Base-by-base conservation (phyloP, 2,888 invertebrate genomes). In the Rhynchonema sp. region DNA sequence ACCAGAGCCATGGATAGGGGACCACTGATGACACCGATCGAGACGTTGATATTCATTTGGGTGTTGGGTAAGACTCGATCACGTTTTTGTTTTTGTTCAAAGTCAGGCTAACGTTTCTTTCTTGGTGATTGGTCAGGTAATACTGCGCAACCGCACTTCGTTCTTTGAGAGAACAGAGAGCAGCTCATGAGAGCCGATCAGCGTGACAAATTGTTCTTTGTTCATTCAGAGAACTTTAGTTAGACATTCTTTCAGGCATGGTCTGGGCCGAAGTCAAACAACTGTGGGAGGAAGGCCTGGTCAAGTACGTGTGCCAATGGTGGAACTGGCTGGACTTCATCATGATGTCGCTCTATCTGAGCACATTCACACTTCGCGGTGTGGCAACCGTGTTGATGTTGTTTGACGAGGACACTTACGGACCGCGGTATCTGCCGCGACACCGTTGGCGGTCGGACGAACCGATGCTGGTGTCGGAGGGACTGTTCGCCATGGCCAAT, bases 261-360 rank as follows among this genome's bases (percentile, higher is more conserved):
- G 74, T 79, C 30, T 79, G 79, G 79, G 75, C 77, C 1, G 79
- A 79, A 64, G 78, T 79, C 67, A 79, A 79, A 65, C 79, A 79
- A 67, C 68, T 79, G n/a, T 79, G 79, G 79, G 79, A 79, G 60
- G 79, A 79, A 66, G 79, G 79, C 1, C 68, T 78, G 58, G 76
- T 75, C 62, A 77, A 77, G 27, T 79, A 79, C 67, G 72, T 77
- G 28, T 69, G 75, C 22, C 79, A 79, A 65, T 79, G 79, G 79
- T 79, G 79, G 79, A 79, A 79, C 69, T 79, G 79, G 79, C 71
- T 79, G 53, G 79, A 79, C 68, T 79, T 79, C 66, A 76, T 79
- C 63, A 79, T 79, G 79, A 72, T 79, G 22, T 78, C 78, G 26
- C 72, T 79, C 13, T 79, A 79, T 66, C 70, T 79, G 46, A 75